These are phyloP conservation scores for Carpatolechia fugitivella DNA, from an alignment of 2,888 invertebrate genomes.

Conservation along the genomic window DNA sequence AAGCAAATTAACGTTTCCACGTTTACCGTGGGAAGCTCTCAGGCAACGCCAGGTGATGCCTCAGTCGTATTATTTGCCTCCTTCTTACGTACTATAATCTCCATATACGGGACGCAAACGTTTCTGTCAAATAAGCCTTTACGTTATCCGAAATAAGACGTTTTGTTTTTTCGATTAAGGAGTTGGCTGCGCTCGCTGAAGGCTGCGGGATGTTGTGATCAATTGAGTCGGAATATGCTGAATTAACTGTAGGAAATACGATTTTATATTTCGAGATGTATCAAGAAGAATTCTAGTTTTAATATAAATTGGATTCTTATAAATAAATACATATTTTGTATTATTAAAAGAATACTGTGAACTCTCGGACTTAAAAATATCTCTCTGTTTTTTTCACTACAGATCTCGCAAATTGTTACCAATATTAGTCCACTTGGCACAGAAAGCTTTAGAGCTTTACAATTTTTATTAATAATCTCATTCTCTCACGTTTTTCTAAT, in stretches of 20 bases:
- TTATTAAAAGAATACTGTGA: too few relatives aligned
- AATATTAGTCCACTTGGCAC: too few relatives aligned
- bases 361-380: too few relatives aligned
- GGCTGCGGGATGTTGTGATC: not conserved
- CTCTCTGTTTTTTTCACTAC: too few relatives aligned
- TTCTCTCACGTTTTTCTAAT: too few relatives aligned
- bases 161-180: conserved; percentile 10
- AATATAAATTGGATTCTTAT: too few relatives aligned
- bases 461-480: too few relatives aligned
- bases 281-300: not conserved
- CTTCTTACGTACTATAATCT: conserved; percentile 40
- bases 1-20: conserved; percentile 60
- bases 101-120: conserved; percentile 40
- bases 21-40: conserved; percentile 57
- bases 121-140: conserved; percentile 58
- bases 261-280: not conserved
- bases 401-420: too few relatives aligned
- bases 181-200: conserved; percentile 6
- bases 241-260: not conserved
- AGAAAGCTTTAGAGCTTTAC: too few relatives aligned
- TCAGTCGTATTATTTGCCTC: conserved; percentile 50
- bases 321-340: too few relatives aligned
- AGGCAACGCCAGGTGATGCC: conserved; percentile 53
- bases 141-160: conserved; percentile 39
- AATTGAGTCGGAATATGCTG: conserved; percentile 3